A percentile compares a stretch with the other conserved stretches of the same genome.
Evolutionary conservation across 2,113 vertebrate genomes (phyloP).

Genomic region (Lanius ludovicianus): DNA sequence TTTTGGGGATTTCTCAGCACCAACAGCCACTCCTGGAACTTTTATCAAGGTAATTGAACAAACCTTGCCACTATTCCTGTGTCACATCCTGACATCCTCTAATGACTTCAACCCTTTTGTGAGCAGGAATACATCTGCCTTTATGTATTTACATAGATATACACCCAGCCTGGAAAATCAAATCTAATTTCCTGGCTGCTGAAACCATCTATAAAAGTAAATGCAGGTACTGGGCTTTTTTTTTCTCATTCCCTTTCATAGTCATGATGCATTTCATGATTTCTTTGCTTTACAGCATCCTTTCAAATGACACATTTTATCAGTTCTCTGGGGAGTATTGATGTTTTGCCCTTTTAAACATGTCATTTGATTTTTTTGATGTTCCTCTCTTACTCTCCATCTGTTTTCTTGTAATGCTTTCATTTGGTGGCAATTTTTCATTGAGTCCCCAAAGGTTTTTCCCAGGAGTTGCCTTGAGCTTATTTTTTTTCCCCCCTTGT

Average conservation of each 20-base stretch:
- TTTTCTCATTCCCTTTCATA: not conserved
- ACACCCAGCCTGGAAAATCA: constrained; percentile 4
- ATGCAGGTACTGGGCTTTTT: not conserved
- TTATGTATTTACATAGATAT: not conserved
- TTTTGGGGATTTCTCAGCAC: not conserved
- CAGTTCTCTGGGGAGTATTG: constrained; percentile 73
- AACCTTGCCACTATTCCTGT: not conserved
- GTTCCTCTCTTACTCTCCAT: constrained; percentile 69
- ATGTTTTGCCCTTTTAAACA: constrained; percentile 81
- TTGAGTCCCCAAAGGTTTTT: constrained; percentile 59
- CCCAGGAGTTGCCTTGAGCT: constrained; percentile 56
- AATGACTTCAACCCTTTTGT: not conserved
- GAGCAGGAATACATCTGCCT: not conserved
- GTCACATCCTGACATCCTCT: not conserved
- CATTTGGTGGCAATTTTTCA: constrained; percentile 68
- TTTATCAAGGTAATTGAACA: not conserved
- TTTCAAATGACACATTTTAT: constrained; percentile 74
- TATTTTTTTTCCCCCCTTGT: not conserved
- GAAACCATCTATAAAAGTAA: constrained; percentile 4
- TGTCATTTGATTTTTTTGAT: constrained; percentile 79
- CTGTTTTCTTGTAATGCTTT: constrained; percentile 70
- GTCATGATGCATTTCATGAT: constrained; percentile 68
- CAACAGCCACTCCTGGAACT: not conserved
- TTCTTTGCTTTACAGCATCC: constrained; percentile 69
- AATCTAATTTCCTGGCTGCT: constrained; percentile 58